Conservation (phyloP, 2,113 vertebrate genomes). For the Sylvietta virens region DNA sequence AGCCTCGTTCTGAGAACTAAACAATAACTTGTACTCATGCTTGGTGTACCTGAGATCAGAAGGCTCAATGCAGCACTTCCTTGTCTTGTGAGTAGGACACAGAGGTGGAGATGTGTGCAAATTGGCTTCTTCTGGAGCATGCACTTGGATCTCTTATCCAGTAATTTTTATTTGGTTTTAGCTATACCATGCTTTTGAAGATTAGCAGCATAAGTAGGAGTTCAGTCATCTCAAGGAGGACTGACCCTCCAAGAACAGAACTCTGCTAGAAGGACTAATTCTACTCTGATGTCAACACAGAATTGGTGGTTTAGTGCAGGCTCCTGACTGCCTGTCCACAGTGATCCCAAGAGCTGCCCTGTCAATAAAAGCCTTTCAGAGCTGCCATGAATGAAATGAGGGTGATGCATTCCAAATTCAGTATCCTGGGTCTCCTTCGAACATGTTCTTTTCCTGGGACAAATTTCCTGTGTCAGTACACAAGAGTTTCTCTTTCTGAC, state of each 20-base stretch:
- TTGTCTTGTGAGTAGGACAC: background rate
- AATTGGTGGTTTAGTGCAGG: background rate
- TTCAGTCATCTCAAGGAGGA: background rate
- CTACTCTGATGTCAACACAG: accelerated
- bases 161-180: background rate
- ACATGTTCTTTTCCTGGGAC: background rate
- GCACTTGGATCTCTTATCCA: background rate
- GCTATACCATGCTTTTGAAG: background rate
- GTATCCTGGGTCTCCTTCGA: background rate
- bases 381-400: background rate
- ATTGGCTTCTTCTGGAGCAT: background rate
- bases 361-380: background rate
- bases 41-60: background rate
- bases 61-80: background rate
- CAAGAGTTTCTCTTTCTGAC: background rate
- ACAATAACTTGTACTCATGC: background rate
- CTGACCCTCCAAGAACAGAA: background rate
- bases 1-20: background rate
- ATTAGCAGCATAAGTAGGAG: background rate
- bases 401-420: background rate
- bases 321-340: background rate
- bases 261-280: background rate
- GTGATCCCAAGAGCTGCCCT: background rate
- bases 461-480: background rate
- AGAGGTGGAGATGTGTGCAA: background rate